Evolutionary conservation across 2,888 invertebrate species (phyloP).

Genomic region (Geophilus truncorum): DNA sequence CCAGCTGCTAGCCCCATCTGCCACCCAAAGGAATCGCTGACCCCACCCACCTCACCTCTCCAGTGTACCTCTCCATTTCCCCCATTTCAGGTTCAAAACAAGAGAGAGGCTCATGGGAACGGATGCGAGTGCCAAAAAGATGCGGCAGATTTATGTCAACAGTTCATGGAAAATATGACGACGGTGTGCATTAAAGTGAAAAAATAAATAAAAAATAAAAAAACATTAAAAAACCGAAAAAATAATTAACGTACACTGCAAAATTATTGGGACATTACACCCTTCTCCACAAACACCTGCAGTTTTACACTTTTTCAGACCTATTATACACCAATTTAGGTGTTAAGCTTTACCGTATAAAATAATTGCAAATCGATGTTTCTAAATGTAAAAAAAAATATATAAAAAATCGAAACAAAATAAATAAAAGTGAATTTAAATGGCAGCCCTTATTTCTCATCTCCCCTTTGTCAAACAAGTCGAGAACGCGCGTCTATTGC

Average conservation of each 20-base stretch:
- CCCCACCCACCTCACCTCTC: background rate
- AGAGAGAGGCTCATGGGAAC: constrained; percentile 19
- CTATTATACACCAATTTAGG: too few relatives aligned
- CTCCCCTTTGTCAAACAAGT: background rate
- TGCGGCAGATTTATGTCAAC: background rate
- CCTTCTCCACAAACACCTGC: too few relatives aligned
- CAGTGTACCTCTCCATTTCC: background rate
- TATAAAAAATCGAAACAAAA: background rate
- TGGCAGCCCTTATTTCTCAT: too few relatives aligned
- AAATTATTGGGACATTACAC: too few relatives aligned
- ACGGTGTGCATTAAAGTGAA: too few relatives aligned
- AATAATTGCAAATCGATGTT: background rate
- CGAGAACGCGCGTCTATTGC: constrained; percentile 3
- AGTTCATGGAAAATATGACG: background rate
- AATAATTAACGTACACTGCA: background rate
- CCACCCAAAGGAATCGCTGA: constrained; percentile 20
- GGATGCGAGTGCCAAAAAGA: constrained; percentile 5
- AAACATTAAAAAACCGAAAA: too few relatives aligned
- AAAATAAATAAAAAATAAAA: too few relatives aligned
- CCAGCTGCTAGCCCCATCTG: constrained; percentile 22
- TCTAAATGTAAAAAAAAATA: background rate
- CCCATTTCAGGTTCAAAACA: constrained; percentile 27
- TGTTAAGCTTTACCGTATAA: too few relatives aligned
- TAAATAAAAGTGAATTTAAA: too few relatives aligned
- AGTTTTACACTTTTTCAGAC: too few relatives aligned